Evolutionary conservation across 2,797 vertebrate species (phyloP), one percentile per base, ranked within the genome.

Genomic region (Carapus acus): DNA sequence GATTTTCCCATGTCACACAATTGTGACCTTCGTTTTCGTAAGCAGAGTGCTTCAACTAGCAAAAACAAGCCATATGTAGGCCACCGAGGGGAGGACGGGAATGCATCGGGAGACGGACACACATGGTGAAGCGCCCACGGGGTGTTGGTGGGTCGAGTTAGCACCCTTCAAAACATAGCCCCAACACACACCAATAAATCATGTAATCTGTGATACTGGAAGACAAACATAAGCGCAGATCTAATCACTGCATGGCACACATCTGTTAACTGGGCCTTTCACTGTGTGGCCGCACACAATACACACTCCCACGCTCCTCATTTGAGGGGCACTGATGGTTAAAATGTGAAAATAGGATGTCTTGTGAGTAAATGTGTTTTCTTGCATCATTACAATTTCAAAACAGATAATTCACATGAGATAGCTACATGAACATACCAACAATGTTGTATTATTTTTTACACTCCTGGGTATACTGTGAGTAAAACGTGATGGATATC

Each of bases 181-280:
- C 52, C 47, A 70, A 67, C 59, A 58, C 67, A 65, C 62, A 54
- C 79, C 71, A 75, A 82, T 82, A 87, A 86, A 88, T 87, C 75
- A 84, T 83, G 78, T 79, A 83, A 85, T 85, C 74, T 81, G 68
- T 81, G 83, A 85, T 79, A 85, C 83, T 79, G 81, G 73, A 82
- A 83, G 79, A 85, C 85, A 87, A 87, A 88, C 83, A 84, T 69
- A 66, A 62, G 67, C 77, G 67, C 71, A 80, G 83, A 88, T 85
- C 72, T 83, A 83, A 88, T 88, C 86, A 83, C 74, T 60, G 68
- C 76, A 71, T 66, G 67, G 75, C 81, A 60, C 82, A 73, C 77
- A 76, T 74, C 74, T 77, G 79, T 85, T 86, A 87, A 87, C 85
- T 72, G 69, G 75, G 64, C 61, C 71, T 63, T 83, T 81, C 77